These are phyloP conservation scores for Xylocampa areola DNA, from an alignment of 2,888 invertebrate genomes.

Conservation along the genomic window DNA sequence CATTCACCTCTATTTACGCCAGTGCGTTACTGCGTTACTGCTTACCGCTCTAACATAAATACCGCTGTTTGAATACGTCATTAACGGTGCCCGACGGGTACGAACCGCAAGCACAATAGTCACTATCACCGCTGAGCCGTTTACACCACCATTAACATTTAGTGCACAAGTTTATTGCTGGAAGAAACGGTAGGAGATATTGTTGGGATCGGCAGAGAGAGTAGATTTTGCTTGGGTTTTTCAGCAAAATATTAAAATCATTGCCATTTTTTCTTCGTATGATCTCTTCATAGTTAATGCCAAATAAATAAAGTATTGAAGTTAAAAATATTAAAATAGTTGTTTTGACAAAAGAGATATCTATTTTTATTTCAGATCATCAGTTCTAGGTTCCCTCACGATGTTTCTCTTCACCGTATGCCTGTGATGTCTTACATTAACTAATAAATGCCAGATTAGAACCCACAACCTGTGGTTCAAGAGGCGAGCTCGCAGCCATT, in stretches of 20 bases:
- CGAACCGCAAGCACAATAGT: constrained; percentile 42
- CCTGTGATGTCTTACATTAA: too few relatives aligned
- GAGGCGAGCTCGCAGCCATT: too few relatives aligned
- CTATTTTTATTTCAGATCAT: too few relatives aligned
- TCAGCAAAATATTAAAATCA: background rate
- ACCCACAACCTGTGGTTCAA: too few relatives aligned
- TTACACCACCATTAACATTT: constrained; percentile 51
- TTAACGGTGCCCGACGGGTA: constrained; percentile 51
- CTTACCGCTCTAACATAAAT: constrained; percentile 41
- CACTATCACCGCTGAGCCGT: constrained; percentile 26
- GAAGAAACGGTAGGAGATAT: constrained; percentile 3
- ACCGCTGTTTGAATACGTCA: constrained; percentile 56
- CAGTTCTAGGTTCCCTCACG: too few relatives aligned
- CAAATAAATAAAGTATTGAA: too few relatives aligned
- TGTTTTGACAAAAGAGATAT: too few relatives aligned
- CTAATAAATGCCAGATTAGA: too few relatives aligned
- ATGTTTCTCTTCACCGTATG: too few relatives aligned
- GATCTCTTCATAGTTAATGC: too few relatives aligned
- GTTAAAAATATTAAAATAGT: too few relatives aligned
- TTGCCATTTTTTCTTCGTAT: too few relatives aligned
- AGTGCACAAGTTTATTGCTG: constrained; percentile 36
- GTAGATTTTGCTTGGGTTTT: background rate
- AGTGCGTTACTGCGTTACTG: constrained; percentile 24
- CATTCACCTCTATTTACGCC: constrained; percentile 28
- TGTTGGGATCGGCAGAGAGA: background rate